Conservation (phyloP, 2,797 vertebrate genomes). For the Erethizon dorsatum region DNA sequence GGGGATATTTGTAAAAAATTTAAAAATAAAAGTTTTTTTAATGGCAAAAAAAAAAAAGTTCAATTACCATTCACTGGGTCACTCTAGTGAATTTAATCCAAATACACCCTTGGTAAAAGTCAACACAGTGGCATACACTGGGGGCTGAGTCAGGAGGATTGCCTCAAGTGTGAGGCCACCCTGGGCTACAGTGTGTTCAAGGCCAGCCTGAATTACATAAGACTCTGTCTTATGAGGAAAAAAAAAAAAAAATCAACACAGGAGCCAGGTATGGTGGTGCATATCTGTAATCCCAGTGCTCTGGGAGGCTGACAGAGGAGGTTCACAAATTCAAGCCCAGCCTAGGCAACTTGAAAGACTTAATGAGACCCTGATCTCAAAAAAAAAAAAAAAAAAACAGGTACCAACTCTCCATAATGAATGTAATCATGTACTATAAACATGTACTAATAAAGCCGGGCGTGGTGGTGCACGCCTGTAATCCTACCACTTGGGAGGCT, state of each 20-base stretch:
- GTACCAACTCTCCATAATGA: neutral
- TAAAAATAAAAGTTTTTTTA: conserved; percentile 74
- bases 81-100: conserved; percentile 56
- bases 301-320: neutral
- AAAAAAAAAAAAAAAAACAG: neutral
- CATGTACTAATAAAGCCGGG: neutral
- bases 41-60: conserved; percentile 42
- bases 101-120: conserved; percentile 17
- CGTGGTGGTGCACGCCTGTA: neutral
- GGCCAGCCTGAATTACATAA: neutral
- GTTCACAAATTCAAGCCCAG: neutral
- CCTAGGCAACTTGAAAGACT: neutral
- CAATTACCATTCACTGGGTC: conserved; percentile 54
- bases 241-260: neutral
- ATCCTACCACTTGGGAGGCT: neutral
- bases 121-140: neutral
- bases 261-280: neutral
- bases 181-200: neutral
- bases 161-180: neutral
- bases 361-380: neutral
- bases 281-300: neutral
- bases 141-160: neutral
- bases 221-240: neutral
- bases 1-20: conserved; percentile 80
- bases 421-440: neutral